Percentiles rank a stretch among this genome's conserved stretches.
These are phyloP conservation scores for Silurus asotus DNA, from an alignment of 2,113 vertebrate species.

Conservation along the genomic window DNA sequence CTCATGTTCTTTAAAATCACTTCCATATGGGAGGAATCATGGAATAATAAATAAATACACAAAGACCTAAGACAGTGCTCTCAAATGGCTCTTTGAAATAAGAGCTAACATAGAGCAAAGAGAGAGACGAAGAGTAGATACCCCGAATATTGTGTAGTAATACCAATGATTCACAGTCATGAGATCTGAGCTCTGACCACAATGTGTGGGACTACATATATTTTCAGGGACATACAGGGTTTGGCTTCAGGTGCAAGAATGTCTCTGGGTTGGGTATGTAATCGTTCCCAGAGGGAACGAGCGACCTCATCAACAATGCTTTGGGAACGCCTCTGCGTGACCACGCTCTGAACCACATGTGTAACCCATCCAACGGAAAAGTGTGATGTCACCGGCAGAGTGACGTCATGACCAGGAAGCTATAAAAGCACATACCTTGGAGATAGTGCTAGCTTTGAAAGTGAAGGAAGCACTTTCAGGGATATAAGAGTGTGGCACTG, in stretches of 20 bases:
- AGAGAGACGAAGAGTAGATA: not conserved
- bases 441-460: too few relatives aligned
- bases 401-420: too few relatives aligned
- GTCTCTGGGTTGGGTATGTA: not conserved
- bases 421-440: too few relatives aligned
- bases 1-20: constrained; percentile 24
- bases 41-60: constrained; percentile 1
- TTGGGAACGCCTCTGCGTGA: too few relatives aligned
- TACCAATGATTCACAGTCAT: not conserved
- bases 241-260: not conserved
- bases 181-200: not conserved
- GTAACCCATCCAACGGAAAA: too few relatives aligned
- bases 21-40: constrained; percentile 25
- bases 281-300: not conserved
- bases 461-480: too few relatives aligned
- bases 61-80: not conserved
- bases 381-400: too few relatives aligned
- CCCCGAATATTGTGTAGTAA: not conserved
- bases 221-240: not conserved
- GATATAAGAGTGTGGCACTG: too few relatives aligned
- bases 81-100: constrained; percentile 25
- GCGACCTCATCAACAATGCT: too few relatives aligned
- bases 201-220: not conserved
- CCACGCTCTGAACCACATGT: too few relatives aligned
- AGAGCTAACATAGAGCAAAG: not conserved